phyloP scores from a whole-genome alignment of 2,113 vertebrate genomes.

The Cochlearius cochlearius region DNA sequence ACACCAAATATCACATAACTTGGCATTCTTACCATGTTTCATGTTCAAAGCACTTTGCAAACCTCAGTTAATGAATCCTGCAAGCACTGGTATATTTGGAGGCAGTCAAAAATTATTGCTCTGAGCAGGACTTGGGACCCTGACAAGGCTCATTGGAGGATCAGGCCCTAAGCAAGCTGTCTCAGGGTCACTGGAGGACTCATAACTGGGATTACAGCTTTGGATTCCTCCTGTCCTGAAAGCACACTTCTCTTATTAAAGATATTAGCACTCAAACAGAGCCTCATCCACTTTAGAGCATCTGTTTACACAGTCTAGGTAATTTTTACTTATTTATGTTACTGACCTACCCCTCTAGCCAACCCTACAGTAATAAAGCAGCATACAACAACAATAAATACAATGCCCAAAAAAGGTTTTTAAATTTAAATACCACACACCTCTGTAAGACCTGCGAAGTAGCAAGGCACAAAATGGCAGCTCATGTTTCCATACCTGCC shows the following conservation, averaged over 20 bases:
- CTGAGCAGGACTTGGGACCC: background rate
- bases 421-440: background rate
- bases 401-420: background rate
- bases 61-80: background rate
- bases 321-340: background rate
- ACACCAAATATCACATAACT: constrained; percentile 4
- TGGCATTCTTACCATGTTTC: background rate
- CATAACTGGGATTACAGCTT: background rate
- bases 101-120: background rate
- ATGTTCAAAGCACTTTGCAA: constrained; percentile 6
- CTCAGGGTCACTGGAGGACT: background rate
- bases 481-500: background rate
- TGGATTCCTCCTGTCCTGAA: background rate
- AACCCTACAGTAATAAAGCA: background rate
- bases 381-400: background rate
- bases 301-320: background rate
- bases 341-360: background rate
- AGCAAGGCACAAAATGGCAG: background rate
- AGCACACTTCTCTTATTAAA: background rate
- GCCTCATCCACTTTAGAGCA: background rate
- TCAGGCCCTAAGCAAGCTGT: background rate
- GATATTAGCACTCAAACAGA: background rate
- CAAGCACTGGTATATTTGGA: background rate
- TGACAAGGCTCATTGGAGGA: background rate
- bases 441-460: background rate